These are phyloP conservation scores for Phyllostomus discolor DNA, from an alignment of 2,113 vertebrate genomes.

Conservation along the genomic window DNA sequence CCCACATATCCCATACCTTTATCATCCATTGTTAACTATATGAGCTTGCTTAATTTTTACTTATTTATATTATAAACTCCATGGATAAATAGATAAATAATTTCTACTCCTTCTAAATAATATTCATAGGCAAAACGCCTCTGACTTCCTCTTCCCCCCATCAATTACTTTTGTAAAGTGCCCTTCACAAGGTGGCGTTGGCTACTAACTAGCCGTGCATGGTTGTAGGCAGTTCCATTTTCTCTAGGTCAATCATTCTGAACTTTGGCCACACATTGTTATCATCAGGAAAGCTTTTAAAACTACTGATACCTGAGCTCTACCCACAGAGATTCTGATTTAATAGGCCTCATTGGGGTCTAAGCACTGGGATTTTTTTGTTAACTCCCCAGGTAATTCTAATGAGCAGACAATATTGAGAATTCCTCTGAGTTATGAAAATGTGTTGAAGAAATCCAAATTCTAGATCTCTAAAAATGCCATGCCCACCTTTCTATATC, in stretches of 20 bases:
- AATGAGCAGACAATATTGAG: neutral
- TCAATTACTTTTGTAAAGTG: neutral
- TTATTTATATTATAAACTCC: neutral
- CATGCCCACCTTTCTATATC: neutral
- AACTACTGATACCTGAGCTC: neutral
- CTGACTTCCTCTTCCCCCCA: neutral
- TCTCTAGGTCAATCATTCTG: neutral
- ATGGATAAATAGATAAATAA: neutral
- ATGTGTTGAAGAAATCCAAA: constrained; percentile 13
- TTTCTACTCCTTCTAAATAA: neutral
- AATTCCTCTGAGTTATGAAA: neutral
- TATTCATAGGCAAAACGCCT: neutral
- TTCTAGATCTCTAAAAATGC: neutral
- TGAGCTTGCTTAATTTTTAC: neutral
- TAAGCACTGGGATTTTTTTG: neutral
- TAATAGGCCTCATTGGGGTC: neutral
- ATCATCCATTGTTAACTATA: neutral
- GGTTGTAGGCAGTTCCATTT: neutral
- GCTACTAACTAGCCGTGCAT: neutral
- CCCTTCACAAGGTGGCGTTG: neutral
- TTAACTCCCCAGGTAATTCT: constrained; percentile 1
- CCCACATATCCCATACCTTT: neutral
- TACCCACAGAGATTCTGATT: neutral
- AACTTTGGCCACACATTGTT: neutral
- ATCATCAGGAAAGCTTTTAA: constrained; percentile 6